phyloP scores from a whole-genome alignment of 2,888 invertebrate genomes.

The Hoplodrina blanda region DNA sequence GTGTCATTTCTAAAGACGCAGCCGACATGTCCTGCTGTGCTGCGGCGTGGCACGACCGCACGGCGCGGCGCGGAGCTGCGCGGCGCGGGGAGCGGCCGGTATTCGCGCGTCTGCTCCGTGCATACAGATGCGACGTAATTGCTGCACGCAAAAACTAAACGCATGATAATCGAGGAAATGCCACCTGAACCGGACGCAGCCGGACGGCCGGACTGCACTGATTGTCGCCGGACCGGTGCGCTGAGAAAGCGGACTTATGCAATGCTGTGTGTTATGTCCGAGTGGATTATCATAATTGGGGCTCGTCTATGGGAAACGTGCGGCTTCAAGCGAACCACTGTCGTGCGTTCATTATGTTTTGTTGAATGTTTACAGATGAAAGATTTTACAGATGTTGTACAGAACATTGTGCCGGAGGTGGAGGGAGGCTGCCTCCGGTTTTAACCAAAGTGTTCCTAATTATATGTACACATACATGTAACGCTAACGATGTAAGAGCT shows the following conservation, averaged over 20 bases:
- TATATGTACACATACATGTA: no score
- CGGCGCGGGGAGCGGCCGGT: slow-evolving; percentile 3
- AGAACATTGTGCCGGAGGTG: not conserved
- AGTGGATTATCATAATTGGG: slow-evolving; percentile 50
- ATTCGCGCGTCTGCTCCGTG: slow-evolving; percentile 76
- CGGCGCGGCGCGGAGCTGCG: slow-evolving; percentile 46
- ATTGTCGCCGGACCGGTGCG: slow-evolving; percentile 56
- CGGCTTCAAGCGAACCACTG: slow-evolving; percentile 4
- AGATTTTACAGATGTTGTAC: not conserved
- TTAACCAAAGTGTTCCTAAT: no score
- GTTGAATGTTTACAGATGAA: not conserved
- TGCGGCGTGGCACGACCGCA: slow-evolving; percentile 68
- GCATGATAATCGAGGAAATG: slow-evolving; percentile 86
- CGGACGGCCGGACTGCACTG: slow-evolving; percentile 48
- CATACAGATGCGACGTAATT: slow-evolving; percentile 87
- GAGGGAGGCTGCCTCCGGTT: no score
- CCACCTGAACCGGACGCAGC: slow-evolving; percentile 67
- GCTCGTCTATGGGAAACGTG: slow-evolving; percentile 44
- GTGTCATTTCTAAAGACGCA: slow-evolving; percentile 26
- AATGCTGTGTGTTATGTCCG: slow-evolving; percentile 46
- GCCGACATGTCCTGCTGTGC: slow-evolving; percentile 54
- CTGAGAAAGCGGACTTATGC: slow-evolving; percentile 45
- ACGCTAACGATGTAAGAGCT: no score
- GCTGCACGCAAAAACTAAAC: slow-evolving; percentile 82
- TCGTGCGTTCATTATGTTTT: slow-evolving; percentile 15